Percentiles rank a stretch among this genome's conserved stretches.
phyloP scores from a whole-genome alignment of 1,140 invertebrate species.

The Diploscapter pachys region DNA sequence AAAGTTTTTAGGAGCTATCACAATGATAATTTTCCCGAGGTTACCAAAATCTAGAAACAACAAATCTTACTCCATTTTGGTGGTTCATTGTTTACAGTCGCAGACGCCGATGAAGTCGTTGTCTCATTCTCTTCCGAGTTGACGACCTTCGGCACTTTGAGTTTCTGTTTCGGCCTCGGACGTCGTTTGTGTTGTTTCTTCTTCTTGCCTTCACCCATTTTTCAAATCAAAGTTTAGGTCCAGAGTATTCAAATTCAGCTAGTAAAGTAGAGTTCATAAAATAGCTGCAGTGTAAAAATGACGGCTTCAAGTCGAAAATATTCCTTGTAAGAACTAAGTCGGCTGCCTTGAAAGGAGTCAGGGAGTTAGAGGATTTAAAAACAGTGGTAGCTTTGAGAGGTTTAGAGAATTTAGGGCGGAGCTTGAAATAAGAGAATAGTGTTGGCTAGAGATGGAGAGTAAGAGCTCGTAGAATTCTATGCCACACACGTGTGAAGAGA shows the following conservation, averaged over 20 bases:
- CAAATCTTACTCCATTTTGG: not conserved
- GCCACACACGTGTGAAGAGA: no score
- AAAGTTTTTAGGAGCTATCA: not conserved
- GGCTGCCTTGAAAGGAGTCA: not conserved
- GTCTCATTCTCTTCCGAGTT: not conserved
- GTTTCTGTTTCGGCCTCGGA: not conserved
- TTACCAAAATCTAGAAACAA: not conserved
- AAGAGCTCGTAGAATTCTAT: no score
- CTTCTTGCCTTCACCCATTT: slow-evolving; percentile 8
- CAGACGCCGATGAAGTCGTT: not conserved
- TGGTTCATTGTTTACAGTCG: not conserved
- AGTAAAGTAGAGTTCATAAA: not conserved
- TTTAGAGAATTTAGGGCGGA: no score
- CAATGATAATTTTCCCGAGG: not conserved
- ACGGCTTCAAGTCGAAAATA: not conserved
- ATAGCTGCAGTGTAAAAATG: not conserved
- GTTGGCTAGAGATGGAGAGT: no score
- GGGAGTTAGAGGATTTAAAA: not conserved
- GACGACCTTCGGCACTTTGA: not conserved
- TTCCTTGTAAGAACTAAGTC: not conserved
- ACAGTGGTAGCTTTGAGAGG: no score
- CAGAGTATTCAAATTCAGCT: no score
- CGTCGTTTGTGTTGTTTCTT: slow-evolving; percentile 7
- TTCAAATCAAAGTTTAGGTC: not conserved
- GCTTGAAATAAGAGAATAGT: no score